Conservation (phyloP, 1,140 invertebrate species). For the Drosophila littoralis region DNA sequence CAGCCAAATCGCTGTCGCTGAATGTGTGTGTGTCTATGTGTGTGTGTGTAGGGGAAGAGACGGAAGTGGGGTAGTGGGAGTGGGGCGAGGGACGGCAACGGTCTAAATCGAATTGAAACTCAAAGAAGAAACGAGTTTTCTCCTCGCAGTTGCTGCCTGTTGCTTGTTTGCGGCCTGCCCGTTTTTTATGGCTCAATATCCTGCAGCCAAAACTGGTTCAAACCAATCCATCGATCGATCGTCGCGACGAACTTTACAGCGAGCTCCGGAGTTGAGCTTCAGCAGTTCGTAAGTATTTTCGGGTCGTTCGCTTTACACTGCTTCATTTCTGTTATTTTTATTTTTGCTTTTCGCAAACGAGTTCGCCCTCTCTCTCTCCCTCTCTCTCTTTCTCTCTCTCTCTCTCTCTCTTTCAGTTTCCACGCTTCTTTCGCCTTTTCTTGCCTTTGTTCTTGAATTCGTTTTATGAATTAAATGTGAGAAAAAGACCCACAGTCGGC, state of each 20-base stretch:
- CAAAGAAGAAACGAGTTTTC: slow-evolving; percentile 38
- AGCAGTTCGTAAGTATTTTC: slow-evolving; percentile 39
- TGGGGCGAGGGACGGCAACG: background rate
- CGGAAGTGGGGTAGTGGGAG: background rate
- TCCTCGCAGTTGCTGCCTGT: slow-evolving; percentile 31
- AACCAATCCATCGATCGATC: slow-evolving; percentile 60
- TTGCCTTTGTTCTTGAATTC: slow-evolving; percentile 43
- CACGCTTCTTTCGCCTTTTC: background rate
- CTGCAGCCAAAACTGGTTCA: slow-evolving; percentile 76
- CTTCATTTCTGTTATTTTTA: slow-evolving; percentile 9
- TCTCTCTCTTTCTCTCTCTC: background rate
- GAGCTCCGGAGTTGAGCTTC: slow-evolving; percentile 17
- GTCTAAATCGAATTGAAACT: slow-evolving; percentile 26
- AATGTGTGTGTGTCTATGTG: background rate
- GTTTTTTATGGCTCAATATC: slow-evolving; percentile 75
- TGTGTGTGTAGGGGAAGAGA: background rate
- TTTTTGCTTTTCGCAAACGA: slow-evolving; percentile 41
- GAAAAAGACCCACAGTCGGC: slow-evolving; percentile 33
- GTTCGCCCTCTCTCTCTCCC: slow-evolving; percentile 34
- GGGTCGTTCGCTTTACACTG: slow-evolving; percentile 48
- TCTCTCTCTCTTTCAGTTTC: background rate
- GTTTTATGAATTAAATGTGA: slow-evolving; percentile 65
- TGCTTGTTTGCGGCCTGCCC: slow-evolving; percentile 38
- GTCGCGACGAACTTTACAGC: slow-evolving; percentile 36
- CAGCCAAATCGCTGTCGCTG: slow-evolving; percentile 15